phyloP scores from a whole-genome alignment of 2,797 vertebrate genomes.

The Myotis findleyi region DNA sequence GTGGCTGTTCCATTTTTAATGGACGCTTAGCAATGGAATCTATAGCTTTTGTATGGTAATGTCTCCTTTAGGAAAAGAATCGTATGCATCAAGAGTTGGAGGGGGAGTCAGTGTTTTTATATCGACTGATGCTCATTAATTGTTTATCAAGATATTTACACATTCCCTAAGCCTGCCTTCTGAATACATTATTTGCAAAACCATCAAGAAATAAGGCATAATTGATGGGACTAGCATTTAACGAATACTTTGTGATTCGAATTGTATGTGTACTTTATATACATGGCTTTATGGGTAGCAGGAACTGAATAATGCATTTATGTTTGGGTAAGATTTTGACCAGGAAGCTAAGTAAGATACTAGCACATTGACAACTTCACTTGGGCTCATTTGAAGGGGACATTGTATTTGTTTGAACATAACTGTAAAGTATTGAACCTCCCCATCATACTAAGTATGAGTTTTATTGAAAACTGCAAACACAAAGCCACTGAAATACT shows the following conservation, averaged over 20 bases:
- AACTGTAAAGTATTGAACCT: constrained; percentile 44
- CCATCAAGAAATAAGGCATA: constrained; percentile 81
- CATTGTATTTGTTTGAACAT: neutral
- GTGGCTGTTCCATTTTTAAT: constrained; percentile 80
- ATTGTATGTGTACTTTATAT: constrained; percentile 84
- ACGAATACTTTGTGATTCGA: constrained; percentile 83
- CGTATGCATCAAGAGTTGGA: constrained; percentile 75
- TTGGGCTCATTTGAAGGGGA: neutral
- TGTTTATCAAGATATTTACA: constrained; percentile 83
- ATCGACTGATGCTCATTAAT: constrained; percentile 83
- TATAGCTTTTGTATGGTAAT: constrained; percentile 76
- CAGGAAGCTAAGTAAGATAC: constrained; percentile 74
- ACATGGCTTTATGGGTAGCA: constrained; percentile 81
- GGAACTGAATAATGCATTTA: constrained; percentile 82
- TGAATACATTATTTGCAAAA: constrained; percentile 86
- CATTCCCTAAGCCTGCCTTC: constrained; percentile 72
- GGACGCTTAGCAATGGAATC: constrained; percentile 77
- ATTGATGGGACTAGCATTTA: constrained; percentile 82
- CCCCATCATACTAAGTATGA: neutral
- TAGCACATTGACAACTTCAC: constrained; percentile 7
- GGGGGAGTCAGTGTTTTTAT: constrained; percentile 60
- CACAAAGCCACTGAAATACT: constrained; percentile 72
- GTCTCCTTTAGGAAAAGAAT: constrained; percentile 81
- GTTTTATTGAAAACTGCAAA: constrained; percentile 69
- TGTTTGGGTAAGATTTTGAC: constrained; percentile 67